Conservation (phyloP, 2,888 invertebrate genomes). For the Diaphora mendica region DNA sequence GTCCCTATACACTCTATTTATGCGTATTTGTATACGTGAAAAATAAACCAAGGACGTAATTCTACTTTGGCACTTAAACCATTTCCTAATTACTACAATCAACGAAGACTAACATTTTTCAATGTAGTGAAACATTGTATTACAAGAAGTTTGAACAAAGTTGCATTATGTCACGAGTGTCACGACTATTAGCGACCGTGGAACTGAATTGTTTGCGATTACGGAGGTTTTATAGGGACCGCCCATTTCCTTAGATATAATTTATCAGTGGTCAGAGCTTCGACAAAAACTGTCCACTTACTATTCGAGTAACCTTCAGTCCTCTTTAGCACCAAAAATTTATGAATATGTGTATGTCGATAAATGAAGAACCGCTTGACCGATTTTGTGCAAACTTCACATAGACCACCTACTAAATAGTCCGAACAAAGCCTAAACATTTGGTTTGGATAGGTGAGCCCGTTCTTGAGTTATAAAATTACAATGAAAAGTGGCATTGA, state of each 20-base stretch:
- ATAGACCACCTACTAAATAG: too few relatives aligned
- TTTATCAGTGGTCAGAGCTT: conserved; percentile 14
- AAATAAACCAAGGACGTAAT: background rate
- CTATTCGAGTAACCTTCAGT: conserved; percentile 3
- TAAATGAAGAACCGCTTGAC: too few relatives aligned
- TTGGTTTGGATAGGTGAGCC: too few relatives aligned
- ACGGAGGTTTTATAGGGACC: conserved; percentile 16
- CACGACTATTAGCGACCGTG: conserved; percentile 10
- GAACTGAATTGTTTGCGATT: conserved; percentile 19
- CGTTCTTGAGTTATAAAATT: too few relatives aligned
- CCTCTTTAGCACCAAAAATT: background rate
- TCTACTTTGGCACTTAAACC: background rate
- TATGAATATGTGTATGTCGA: too few relatives aligned
- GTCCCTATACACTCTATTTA: background rate
- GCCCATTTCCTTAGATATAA: conserved; percentile 15
- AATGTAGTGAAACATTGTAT: background rate
- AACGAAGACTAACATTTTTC: background rate
- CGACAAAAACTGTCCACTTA: conserved; percentile 10
- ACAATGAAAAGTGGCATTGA: too few relatives aligned
- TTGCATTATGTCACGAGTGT: conserved; percentile 17
- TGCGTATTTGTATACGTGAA: too few relatives aligned
- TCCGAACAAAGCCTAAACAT: too few relatives aligned
- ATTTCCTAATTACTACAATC: background rate
- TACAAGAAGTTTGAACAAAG: conserved; percentile 10
- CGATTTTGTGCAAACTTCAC: too few relatives aligned